Evolutionary conservation across 1,140 invertebrate genomes (phyloP).

Genomic region (Mya arenaria): DNA sequence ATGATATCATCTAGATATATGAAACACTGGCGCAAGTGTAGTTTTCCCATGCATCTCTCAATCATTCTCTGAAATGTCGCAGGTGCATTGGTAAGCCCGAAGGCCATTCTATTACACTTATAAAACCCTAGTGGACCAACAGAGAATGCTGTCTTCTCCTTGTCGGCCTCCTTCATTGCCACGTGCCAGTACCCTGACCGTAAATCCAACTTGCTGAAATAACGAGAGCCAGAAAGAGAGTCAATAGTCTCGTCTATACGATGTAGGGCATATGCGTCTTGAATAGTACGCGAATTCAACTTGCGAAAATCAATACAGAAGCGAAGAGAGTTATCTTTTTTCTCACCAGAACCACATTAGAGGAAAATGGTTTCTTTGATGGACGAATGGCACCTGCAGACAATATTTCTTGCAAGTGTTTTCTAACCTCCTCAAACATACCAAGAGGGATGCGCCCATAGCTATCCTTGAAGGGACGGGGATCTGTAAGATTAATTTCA

Average conservation of each 20-base stretch:
- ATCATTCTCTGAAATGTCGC: conserved; percentile 20
- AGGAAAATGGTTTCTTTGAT: conserved; percentile 17
- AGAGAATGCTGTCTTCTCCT: conserved; percentile 12
- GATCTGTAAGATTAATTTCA: conserved; percentile 11
- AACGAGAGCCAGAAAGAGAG: not conserved
- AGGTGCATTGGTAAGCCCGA: conserved; percentile 1
- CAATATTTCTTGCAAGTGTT: conserved; percentile 29
- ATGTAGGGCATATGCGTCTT: conserved; percentile 71
- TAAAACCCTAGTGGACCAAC: conserved; percentile 4
- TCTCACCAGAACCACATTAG: conserved; percentile 18
- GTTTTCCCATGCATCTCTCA: conserved; percentile 22
- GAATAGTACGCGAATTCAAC: conserved; percentile 80
- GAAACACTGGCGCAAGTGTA: conserved; percentile 1
- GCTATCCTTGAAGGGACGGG: conserved; percentile 35
- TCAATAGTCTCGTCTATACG: not conserved
- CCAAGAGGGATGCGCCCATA: conserved; percentile 76
- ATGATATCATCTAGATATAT: conserved; percentile 19
- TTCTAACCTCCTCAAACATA: conserved; percentile 60
- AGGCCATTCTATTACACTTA: conserved; percentile 2
- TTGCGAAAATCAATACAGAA: conserved; percentile 23
- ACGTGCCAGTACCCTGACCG: conserved; percentile 21
- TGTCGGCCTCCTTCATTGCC: conserved; percentile 10
- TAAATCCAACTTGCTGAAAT: not conserved
- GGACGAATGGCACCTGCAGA: conserved; percentile 8
- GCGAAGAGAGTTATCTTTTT: conserved; percentile 21